phyloP scores from a whole-genome alignment of 2,797 vertebrate species.

The Hylomyscus alleni region DNA sequence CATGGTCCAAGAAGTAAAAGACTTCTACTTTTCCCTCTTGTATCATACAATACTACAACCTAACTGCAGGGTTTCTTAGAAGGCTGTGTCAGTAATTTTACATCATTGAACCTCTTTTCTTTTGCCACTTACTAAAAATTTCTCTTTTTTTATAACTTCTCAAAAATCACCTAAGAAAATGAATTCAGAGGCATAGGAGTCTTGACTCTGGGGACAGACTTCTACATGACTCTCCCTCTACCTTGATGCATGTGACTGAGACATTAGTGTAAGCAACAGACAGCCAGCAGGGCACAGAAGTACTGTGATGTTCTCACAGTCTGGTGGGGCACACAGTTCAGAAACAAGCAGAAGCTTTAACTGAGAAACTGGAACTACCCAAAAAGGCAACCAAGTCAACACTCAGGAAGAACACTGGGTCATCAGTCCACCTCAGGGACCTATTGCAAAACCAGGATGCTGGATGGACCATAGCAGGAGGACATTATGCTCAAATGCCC shows the following conservation, averaged over 20 bases:
- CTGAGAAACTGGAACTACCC: not conserved
- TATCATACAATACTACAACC: not conserved
- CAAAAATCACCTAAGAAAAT: conserved; percentile 28
- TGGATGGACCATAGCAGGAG: not conserved
- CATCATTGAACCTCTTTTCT: not conserved
- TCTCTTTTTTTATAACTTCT: not conserved
- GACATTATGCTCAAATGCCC: not conserved
- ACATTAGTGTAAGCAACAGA: fast-evolving
- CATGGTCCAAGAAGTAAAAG: not conserved
- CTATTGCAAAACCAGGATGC: fast-evolving
- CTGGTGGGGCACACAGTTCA: not conserved
- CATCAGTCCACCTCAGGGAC: too few relatives aligned
- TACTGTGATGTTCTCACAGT: fast-evolving
- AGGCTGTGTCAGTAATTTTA: not conserved
- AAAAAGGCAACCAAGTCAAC: fast-evolving
- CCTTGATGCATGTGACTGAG: too few relatives aligned
- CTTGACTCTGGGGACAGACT: not conserved
- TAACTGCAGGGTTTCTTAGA: not conserved
- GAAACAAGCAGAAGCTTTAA: not conserved
- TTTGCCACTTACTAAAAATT: not conserved
- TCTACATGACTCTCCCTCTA: not conserved
- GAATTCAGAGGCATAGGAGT: not conserved
- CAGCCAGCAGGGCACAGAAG: fast-evolving
- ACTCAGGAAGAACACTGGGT: not conserved
- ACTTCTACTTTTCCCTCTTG: not conserved